Evolutionary conservation across 2,888 invertebrate genomes (phyloP).

Genomic region (Monoplex corrugatus): DNA sequence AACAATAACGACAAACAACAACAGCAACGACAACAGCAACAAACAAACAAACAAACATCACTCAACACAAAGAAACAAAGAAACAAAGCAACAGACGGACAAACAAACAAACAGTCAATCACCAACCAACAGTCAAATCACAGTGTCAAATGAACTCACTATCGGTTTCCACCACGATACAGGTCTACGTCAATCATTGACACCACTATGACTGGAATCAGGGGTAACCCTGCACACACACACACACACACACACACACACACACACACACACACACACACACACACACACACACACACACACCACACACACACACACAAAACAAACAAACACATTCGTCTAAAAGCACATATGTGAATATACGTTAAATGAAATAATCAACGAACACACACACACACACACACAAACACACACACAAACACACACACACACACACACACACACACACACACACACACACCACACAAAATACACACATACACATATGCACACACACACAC

Average conservation of each 20-base stretch:
- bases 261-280: neutral
- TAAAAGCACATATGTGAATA: neutral
- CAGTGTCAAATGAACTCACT: too few species aligned
- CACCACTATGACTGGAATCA: constrained; percentile 68
- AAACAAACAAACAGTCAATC: too few species aligned
- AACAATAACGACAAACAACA: too few species aligned
- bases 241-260: neutral
- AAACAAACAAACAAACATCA: too few species aligned
- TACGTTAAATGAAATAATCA: too few species aligned
- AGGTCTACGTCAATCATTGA: constrained; percentile 67
- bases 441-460: too few species aligned
- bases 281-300: neutral
- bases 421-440: neutral
- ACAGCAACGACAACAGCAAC: too few species aligned
- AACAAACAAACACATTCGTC: neutral
- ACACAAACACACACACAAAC: neutral
- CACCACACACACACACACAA: neutral
- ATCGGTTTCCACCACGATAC: constrained; percentile 71
- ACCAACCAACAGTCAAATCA: too few species aligned
- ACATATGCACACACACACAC: neutral
- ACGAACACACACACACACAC: neutral
- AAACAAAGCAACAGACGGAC: too few species aligned
- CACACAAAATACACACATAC: too few species aligned
- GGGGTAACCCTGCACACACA: constrained; percentile 67
- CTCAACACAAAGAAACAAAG: too few species aligned